A percentile compares a stretch with the other conserved stretches of the same genome.
Conservation (phyloP, 2,888 invertebrate genomes). For the Vesta saturnalis region DNA sequence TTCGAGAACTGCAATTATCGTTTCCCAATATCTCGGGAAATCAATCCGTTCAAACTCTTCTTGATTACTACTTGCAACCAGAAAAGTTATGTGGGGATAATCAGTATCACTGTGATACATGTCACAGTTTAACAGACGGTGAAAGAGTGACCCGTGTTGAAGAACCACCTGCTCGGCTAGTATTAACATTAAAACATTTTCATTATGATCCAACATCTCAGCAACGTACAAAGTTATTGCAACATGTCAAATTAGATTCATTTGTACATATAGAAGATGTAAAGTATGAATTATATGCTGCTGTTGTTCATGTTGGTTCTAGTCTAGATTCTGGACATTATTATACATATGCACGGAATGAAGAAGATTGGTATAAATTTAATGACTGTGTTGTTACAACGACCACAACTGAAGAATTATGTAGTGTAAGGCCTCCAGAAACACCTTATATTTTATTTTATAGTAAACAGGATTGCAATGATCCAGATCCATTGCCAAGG, state of each 20-base stretch:
- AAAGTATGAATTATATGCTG: conserved; percentile 79
- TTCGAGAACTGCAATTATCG: conserved; percentile 82
- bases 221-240: conserved; percentile 82
- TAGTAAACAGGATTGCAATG: conserved; percentile 58
- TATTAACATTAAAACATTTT: conserved; percentile 85
- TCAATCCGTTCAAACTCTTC: conserved; percentile 78
- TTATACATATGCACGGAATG: conserved; percentile 81
- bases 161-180: conserved; percentile 79
- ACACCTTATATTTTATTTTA: conserved; percentile 89
- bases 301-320: conserved; percentile 85
- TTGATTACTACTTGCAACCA: conserved; percentile 80
- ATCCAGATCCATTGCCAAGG: conserved; percentile 53
- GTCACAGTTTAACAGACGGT: conserved; percentile 79
- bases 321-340: conserved; percentile 90
- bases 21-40: conserved; percentile 68
- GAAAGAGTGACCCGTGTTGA: conserved; percentile 76
- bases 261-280: conserved; percentile 66
- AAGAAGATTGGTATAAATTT: conserved; percentile 79
- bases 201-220: conserved; percentile 76
- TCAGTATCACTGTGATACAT: conserved; percentile 82
- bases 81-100: conserved; percentile 85
- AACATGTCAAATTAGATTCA: conserved; percentile 65
- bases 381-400: conserved; percentile 80
- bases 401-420: conserved; percentile 70
- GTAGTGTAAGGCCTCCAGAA: conserved; percentile 73